Evolutionary conservation across 2,797 vertebrate genomes (phyloP).

Genomic region (Squalus acanthias): DNA sequence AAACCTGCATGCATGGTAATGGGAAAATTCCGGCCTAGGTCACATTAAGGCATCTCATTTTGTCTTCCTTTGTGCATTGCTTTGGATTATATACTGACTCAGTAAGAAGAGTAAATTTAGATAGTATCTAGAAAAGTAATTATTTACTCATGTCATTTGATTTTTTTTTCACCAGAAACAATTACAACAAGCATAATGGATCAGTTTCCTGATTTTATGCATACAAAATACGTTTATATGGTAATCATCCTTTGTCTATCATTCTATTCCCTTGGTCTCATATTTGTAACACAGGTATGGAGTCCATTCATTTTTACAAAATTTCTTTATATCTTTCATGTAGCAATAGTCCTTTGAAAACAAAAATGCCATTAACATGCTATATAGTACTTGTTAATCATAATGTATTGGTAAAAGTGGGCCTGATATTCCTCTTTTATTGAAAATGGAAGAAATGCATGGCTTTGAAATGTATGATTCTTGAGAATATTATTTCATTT

Average conservation of each 20-base stretch:
- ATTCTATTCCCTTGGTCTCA: constrained; percentile 75
- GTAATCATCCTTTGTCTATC: constrained; percentile 61
- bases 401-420: background rate
- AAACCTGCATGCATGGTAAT: no score
- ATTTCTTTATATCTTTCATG: background rate
- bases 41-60: background rate
- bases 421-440: background rate
- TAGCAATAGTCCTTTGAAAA: background rate
- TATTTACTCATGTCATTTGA: background rate
- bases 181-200: constrained; percentile 78
- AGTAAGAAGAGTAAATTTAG: background rate
- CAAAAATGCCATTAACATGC: background rate
- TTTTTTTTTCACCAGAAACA: constrained; percentile 65
- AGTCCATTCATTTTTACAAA: background rate
- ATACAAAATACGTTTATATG: constrained; percentile 61
- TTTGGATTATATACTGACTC: background rate
- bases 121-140: background rate
- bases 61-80: background rate
- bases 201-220: constrained; percentile 65
- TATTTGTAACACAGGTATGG: constrained; percentile 79
- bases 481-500: background rate
- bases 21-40: background rate
- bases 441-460: background rate
- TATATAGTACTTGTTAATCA: background rate
- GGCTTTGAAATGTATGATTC: background rate